Percentiles rank a stretch among this genome's conserved stretches.
Conservation (phyloP, 2,113 vertebrate genomes). For the Copsychus sechellarum region DNA sequence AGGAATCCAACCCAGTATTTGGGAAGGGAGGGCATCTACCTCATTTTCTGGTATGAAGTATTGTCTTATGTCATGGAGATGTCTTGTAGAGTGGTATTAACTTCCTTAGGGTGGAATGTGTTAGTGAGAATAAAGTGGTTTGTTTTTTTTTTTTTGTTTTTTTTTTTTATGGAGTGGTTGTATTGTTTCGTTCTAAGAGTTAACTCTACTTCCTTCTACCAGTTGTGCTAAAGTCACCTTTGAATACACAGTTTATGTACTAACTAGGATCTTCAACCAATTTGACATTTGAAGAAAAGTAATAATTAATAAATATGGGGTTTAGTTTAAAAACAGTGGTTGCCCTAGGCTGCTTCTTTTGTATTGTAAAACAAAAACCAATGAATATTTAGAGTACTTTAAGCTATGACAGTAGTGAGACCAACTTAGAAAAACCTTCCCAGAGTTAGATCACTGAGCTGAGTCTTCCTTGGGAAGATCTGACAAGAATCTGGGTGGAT, state of each 20-base stretch:
- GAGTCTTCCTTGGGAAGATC: background rate
- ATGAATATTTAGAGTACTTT: background rate
- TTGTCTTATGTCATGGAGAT: background rate
- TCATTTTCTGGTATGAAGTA: background rate
- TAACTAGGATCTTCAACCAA: background rate
- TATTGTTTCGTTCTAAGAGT: background rate
- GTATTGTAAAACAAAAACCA: background rate
- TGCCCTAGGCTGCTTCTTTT: background rate
- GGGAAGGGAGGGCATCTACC: background rate
- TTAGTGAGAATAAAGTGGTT: background rate
- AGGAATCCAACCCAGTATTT: background rate
- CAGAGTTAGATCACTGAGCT: background rate
- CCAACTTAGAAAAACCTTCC: background rate
- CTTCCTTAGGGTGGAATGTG: background rate
- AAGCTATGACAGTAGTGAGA: background rate
- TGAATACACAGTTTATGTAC: background rate
- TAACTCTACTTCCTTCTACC: background rate
- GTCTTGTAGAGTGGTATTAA: background rate
- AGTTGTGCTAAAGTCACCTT: background rate
- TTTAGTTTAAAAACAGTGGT: background rate
- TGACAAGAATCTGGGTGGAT: background rate
- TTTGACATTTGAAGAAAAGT: background rate
- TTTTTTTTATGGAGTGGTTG: background rate
- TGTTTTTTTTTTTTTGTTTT: background rate
- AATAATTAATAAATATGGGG: background rate